These are phyloP conservation scores for Echinometra lucunter DNA, from an alignment of 53 echinoderm and acorn worm genomes.

Conservation along the genomic window DNA sequence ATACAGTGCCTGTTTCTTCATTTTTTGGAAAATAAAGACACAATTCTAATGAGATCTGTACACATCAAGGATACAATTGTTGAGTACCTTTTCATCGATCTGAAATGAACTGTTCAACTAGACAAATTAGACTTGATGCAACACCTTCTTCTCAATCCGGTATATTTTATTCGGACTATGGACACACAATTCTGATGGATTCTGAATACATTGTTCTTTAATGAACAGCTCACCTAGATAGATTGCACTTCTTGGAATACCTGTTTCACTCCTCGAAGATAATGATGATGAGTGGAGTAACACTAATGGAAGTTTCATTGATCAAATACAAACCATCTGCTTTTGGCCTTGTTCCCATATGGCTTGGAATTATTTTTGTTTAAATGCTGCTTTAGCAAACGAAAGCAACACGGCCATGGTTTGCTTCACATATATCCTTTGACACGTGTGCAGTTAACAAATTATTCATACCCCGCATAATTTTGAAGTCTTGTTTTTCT, in stretches of 20 bases:
- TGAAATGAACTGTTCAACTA: background rate
- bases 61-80: background rate
- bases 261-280: background rate
- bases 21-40: background rate
- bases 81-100: background rate
- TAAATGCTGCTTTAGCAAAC: too few relatives aligned
- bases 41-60: background rate
- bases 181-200: too few relatives aligned
- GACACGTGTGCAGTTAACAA: too few relatives aligned
- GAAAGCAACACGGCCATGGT: too few relatives aligned
- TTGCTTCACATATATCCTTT: too few relatives aligned
- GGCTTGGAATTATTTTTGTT: too few relatives aligned
- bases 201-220: background rate
- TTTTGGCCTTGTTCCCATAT: too few relatives aligned
- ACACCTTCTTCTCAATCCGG: background rate
- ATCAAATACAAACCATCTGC: background rate
- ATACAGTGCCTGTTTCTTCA: too few relatives aligned
- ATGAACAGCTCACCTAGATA: background rate
- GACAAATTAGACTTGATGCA: background rate
- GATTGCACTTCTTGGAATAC: background rate
- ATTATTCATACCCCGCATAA: too few relatives aligned
- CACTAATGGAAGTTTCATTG: background rate
- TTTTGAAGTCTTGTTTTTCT: too few relatives aligned
- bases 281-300: background rate
- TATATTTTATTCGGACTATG: too few relatives aligned